phyloP scores from a whole-genome alignment of 2,113 vertebrate species.

The Tragelaphus scriptus region DNA sequence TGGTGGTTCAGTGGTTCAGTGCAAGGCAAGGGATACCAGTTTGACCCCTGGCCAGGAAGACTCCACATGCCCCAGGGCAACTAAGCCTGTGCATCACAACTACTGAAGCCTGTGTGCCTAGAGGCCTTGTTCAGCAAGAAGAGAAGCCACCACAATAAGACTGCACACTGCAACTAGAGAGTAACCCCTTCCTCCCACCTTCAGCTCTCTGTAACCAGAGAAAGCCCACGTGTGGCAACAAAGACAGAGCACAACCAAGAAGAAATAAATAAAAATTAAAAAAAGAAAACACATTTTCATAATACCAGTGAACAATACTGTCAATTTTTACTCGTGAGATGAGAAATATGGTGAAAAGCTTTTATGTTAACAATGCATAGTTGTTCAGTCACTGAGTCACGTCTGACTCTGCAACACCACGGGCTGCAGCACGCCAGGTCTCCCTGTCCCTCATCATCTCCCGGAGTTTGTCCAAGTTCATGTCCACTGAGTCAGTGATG shows the following conservation, averaged over 20 bases:
- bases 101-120: not conserved
- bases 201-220: not conserved
- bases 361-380: not conserved
- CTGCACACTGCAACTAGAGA: not conserved
- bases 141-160: not conserved
- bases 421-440: not conserved
- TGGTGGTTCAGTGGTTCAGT: not conserved
- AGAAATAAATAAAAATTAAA: not conserved
- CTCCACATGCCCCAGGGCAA: not conserved
- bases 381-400: not conserved
- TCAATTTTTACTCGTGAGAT: not conserved
- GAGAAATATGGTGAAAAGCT: not conserved
- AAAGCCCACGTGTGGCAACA: not conserved
- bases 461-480: not conserved
- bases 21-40: not conserved
- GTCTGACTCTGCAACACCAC: not conserved
- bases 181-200: not conserved
- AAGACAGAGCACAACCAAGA: not conserved
- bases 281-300: not conserved
- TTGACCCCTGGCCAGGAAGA: not conserved
- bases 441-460: not conserved
- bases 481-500: not conserved
- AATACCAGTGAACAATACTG: not conserved
- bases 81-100: not conserved
- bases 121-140: not conserved